Percentiles rank a stretch among this genome's conserved stretches.
These are phyloP conservation scores for Phymastichus coffea DNA, from an alignment of 1,140 invertebrate species.

Conservation along the genomic window DNA sequence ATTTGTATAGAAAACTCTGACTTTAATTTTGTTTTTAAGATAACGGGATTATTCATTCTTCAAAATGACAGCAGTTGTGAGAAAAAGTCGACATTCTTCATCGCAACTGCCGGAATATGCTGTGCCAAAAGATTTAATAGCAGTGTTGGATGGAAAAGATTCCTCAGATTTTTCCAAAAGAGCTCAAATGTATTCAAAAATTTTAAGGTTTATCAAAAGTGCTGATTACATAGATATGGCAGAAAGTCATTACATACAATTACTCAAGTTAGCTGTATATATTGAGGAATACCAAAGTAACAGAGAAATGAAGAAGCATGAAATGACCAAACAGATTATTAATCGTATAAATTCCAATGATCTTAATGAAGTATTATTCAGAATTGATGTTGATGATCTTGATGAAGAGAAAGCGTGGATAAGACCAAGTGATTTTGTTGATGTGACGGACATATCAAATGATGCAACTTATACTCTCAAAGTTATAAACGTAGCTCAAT, in stretches of 20 bases:
- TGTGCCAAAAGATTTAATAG: conserved; percentile 17
- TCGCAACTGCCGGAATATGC: no score
- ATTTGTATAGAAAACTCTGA: no score
- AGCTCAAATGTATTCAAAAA: background rate
- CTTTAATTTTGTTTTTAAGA: no score
- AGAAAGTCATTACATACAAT: conserved; percentile 60
- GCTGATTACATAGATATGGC: conserved; percentile 49
- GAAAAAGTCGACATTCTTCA: no score
- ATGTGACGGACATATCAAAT: no score
- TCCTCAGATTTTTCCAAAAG: conserved; percentile 24
- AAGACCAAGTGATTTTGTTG: conserved; percentile 62
- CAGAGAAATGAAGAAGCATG: conserved; percentile 65
- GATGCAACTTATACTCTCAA: no score
- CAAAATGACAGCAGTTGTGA: no score
- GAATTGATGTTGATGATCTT: conserved; percentile 71
- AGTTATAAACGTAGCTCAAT: no score
- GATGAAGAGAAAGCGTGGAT: conserved; percentile 76
- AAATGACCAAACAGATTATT: no score
- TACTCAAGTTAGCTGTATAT: conserved; percentile 70
- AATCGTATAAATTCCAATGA: no score
- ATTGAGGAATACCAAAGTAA: conserved; percentile 73
- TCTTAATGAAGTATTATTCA: conserved; percentile 60
- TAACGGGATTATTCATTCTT: no score
- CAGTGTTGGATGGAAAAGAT: conserved; percentile 4
- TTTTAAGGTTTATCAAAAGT: conserved; percentile 22